Conservation (phyloP, 2,797 vertebrate genomes). For the Chrosomus eos region DNA sequence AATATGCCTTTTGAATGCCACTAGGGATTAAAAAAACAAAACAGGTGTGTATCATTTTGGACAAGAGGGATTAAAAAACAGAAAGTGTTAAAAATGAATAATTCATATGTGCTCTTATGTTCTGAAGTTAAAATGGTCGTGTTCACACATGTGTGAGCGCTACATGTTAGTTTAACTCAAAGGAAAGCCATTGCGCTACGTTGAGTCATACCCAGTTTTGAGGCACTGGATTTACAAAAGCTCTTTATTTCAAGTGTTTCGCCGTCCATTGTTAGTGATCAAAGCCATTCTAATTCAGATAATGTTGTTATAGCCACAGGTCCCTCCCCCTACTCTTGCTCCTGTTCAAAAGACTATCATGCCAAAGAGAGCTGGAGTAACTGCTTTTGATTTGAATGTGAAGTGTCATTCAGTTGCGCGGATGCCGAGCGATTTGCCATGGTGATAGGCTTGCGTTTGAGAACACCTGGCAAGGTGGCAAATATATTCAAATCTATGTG, state of each 20-base stretch:
- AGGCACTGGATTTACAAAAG: conserved; percentile 42
- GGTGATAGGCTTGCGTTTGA: conserved; percentile 42
- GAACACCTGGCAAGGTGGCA: conserved; percentile 48
- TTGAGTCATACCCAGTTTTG: conserved; percentile 47
- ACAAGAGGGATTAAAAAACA: conserved; percentile 25
- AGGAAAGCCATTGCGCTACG: conserved; percentile 23
- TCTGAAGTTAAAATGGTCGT: conserved; percentile 38
- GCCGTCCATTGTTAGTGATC: conserved; percentile 41
- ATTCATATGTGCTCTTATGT: conserved; percentile 34
- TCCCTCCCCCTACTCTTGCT: conserved; percentile 37
- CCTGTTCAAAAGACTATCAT: conserved; percentile 50
- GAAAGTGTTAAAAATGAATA: conserved; percentile 37
- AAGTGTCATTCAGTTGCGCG: conserved; percentile 46
- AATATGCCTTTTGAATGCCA: conserved; percentile 21
- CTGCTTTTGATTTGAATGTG: conserved; percentile 51
- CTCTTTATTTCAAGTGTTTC: conserved; percentile 49
- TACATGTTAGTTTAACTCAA: conserved; percentile 31
- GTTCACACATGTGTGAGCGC: conserved; percentile 16
- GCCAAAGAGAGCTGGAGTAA: conserved; percentile 43
- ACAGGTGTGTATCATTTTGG: conserved; percentile 25
- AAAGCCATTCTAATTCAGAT: conserved; percentile 54
- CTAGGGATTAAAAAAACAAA: background rate
- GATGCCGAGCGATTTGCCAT: conserved; percentile 39
- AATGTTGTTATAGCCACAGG: conserved; percentile 50
- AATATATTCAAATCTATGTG: conserved; percentile 62